Conservation (phyloP, 2,888 invertebrate species). For the Apodemia mormo region DNA sequence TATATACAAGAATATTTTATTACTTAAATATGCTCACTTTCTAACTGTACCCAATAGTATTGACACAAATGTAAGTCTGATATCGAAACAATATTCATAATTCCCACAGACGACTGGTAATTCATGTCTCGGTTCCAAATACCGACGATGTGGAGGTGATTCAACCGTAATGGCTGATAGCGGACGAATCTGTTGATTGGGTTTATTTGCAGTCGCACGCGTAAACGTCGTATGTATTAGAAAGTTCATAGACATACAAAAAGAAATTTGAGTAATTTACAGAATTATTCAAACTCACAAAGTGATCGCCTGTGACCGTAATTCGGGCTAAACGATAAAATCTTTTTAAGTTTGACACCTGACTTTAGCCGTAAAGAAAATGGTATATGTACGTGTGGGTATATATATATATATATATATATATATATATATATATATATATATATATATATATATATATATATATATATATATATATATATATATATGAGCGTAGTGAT, state of each 20-base stretch:
- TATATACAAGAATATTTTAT: not conserved
- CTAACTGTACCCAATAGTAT: constrained; percentile 8
- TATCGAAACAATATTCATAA: constrained; percentile 4
- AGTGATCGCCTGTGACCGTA: too few relatives aligned
- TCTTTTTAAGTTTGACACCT: too few relatives aligned
- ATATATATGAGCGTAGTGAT: too few relatives aligned
- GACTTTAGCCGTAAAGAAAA: too few relatives aligned
- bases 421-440: too few relatives aligned
- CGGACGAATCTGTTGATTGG: not conserved
- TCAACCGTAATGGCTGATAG: constrained; percentile 7
- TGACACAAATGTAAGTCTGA: constrained; percentile 1
- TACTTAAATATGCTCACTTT: not conserved
- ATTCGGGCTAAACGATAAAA: too few relatives aligned
- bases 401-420: too few relatives aligned
- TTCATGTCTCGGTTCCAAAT: not conserved
- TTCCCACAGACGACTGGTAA: not conserved
- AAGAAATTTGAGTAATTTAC: not conserved
- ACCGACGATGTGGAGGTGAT: not conserved
- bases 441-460: too few relatives aligned
- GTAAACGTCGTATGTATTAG: not conserved
- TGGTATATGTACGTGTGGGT: too few relatives aligned
- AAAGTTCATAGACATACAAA: not conserved
- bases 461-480: too few relatives aligned
- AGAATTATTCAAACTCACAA: too few relatives aligned
- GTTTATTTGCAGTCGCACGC: constrained; percentile 4